Evolutionary conservation across 2,888 invertebrate species (phyloP).

Genomic region (Anthrax anthrax): DNA sequence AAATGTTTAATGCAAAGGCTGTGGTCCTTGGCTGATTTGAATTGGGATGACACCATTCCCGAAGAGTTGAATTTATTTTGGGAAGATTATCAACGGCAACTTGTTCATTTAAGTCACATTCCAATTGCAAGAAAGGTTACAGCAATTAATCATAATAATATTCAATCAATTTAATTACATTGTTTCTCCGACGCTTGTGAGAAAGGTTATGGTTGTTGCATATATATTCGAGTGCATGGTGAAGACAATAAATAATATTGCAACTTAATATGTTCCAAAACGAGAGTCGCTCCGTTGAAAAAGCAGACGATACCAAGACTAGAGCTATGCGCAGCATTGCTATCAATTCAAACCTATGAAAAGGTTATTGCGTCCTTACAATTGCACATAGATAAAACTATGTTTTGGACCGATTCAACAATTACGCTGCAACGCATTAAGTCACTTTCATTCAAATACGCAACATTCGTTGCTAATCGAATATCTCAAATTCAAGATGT

Average conservation of each 20-base stretch:
- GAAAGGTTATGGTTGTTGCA: neutral
- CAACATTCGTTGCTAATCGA: constrained; percentile 18
- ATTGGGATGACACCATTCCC: constrained; percentile 1
- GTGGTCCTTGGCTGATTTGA: neutral
- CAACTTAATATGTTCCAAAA: too few species aligned
- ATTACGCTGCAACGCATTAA: constrained; percentile 11
- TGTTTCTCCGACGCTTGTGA: constrained; percentile 1
- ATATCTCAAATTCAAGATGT: constrained; percentile 18
- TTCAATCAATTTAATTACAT: too few species aligned
- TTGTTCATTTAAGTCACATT: neutral
- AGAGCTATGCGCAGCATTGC: too few species aligned
- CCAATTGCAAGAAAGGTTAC: neutral
- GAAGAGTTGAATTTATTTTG: neutral
- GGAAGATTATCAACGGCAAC: neutral
- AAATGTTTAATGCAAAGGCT: neutral
- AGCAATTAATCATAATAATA: too few species aligned
- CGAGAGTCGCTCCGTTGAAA: too few species aligned
- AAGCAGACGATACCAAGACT: too few species aligned
- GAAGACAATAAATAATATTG: too few species aligned
- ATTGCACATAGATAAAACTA: neutral
- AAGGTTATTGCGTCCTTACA: too few species aligned
- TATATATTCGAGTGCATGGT: neutral
- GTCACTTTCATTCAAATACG: constrained; percentile 6
- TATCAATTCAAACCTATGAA: too few species aligned
- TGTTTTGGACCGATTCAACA: constrained; percentile 15